phyloP scores from a whole-genome alignment of 1,140 invertebrate species.

The Drosophila varians region DNA sequence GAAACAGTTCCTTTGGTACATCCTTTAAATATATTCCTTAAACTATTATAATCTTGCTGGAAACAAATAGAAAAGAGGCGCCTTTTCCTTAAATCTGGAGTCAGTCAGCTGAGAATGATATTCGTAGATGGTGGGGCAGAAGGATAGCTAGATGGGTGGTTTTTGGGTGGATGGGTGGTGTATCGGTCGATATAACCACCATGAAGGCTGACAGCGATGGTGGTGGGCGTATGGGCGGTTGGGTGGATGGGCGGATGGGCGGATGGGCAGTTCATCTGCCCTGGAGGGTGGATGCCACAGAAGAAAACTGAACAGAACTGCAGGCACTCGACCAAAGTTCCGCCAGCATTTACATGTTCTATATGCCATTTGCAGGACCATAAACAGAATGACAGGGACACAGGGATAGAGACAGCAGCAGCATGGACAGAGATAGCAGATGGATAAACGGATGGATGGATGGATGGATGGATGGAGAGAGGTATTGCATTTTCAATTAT shows the following conservation, averaged over 20 bases:
- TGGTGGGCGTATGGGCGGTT: neutral
- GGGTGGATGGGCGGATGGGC: neutral
- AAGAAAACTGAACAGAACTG: slow-evolving; percentile 25
- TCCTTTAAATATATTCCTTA: neutral
- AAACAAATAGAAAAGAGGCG: neutral
- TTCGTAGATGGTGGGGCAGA: neutral
- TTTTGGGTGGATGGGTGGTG: neutral
- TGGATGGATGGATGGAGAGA: neutral
- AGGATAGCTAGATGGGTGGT: slow-evolving; percentile 10
- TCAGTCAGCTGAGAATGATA: slow-evolving; percentile 30
- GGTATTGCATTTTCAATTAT: slow-evolving; percentile 43
- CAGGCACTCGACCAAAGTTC: slow-evolving; percentile 33
- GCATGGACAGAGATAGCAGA: neutral
- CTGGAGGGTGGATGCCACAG: slow-evolving; percentile 6
- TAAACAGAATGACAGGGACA: slow-evolving; percentile 8
- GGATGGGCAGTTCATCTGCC: slow-evolving; percentile 37
- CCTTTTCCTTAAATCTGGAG: slow-evolving; percentile 30
- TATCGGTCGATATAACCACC: neutral
- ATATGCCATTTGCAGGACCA: slow-evolving; percentile 16
- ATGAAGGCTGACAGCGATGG: neutral
- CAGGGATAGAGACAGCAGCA: neutral
- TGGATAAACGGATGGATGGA: no score
- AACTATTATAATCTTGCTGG: neutral
- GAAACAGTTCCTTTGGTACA: no score
- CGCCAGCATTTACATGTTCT: slow-evolving; percentile 42